Conservation (phyloP, 1,140 invertebrate species). For the Drosophila carrolli region DNA sequence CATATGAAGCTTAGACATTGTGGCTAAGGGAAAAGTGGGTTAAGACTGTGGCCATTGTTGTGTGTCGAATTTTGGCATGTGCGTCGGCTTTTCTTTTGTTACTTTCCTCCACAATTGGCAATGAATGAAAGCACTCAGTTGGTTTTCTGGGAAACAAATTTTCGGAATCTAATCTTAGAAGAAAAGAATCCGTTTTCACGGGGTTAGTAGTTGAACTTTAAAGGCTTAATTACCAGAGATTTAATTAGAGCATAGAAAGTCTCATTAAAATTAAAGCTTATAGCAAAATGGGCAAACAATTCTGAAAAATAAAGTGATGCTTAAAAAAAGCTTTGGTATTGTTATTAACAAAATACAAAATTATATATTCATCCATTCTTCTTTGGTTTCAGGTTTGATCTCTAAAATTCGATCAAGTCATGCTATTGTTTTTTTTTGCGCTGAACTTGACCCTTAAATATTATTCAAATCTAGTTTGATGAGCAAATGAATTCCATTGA, state of each 20-base stretch:
- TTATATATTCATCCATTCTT: constrained; percentile 6
- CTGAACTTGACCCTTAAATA: constrained; percentile 29
- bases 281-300: background rate
- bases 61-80: constrained; percentile 41
- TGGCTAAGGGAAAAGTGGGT: constrained; percentile 53
- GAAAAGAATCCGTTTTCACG: background rate
- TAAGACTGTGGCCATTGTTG: constrained; percentile 46
- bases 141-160: constrained; percentile 1
- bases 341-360: constrained; percentile 3
- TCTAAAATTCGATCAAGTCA: constrained; percentile 22
- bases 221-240: background rate
- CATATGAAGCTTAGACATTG: constrained; percentile 40
- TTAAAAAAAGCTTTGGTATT: background rate
- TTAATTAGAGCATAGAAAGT: background rate
- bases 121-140: constrained; percentile 17
- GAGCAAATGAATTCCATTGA: constrained; percentile 22
- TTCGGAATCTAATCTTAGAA: constrained; percentile 17
- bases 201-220: background rate
- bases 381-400: constrained; percentile 8
- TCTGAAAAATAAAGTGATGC: background rate
- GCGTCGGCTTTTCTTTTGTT: constrained; percentile 35
- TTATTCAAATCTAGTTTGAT: constrained; percentile 28
- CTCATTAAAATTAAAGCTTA: background rate
- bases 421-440: background rate
- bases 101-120: constrained; percentile 29